Percentiles rank a stretch among this genome's conserved stretches.
Conservation (phyloP, 2,888 invertebrate species). For the Apamea crenata region DNA sequence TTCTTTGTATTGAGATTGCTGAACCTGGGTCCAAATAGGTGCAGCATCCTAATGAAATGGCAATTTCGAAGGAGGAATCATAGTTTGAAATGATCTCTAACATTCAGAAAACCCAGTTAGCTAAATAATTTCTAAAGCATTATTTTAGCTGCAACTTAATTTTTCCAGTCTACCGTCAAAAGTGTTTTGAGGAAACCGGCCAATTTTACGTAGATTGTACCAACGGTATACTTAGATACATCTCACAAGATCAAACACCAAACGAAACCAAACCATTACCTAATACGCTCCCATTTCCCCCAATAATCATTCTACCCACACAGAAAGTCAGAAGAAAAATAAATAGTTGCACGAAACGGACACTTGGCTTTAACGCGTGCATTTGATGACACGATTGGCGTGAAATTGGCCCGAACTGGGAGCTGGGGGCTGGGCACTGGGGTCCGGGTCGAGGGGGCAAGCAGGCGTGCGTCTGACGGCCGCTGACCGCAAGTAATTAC, state of each 20-base stretch:
- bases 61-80: neutral
- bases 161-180: neutral
- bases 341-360: conserved; percentile 69
- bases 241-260: conserved; percentile 13
- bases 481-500: conserved; percentile 73
- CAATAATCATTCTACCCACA: conserved; percentile 48
- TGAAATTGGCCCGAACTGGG: conserved; percentile 82
- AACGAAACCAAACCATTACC: conserved; percentile 10
- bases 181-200: neutral
- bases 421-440: conserved; percentile 47
- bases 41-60: too few relatives aligned
- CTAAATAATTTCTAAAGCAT: neutral
- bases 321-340: conserved; percentile 58
- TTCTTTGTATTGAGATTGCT: neutral
- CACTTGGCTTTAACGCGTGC: conserved; percentile 75
- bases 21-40: neutral
- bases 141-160: neutral
- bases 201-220: neutral
- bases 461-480: conserved; percentile 76
- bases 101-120: neutral
- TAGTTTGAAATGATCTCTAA: neutral
- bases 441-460: conserved; percentile 54
- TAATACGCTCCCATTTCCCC: conserved; percentile 17
- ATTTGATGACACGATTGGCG: conserved; percentile 86
- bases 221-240: neutral